Conservation (phyloP, 2,888 invertebrate species). For the Ophion slaviceki region DNA sequence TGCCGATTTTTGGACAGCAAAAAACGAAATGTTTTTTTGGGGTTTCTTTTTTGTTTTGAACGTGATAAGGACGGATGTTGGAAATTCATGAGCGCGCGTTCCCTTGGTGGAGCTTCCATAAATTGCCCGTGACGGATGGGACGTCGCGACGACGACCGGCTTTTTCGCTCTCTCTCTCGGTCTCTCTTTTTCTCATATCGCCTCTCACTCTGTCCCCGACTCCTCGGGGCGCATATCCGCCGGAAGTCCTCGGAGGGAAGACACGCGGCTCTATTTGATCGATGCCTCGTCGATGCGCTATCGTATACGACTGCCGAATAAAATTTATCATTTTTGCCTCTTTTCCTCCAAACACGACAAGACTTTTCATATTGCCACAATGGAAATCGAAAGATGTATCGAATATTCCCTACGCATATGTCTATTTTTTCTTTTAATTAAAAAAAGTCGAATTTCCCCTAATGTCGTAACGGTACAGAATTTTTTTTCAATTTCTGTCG, state of each 20-base stretch:
- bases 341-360: not conserved
- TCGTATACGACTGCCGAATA: not conserved
- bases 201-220: not conserved
- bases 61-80: not conserved
- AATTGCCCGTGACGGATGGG: conserved; percentile 64
- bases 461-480: not conserved
- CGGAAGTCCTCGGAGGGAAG: conserved; percentile 53
- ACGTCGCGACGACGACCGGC: conserved; percentile 47
- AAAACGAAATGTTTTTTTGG: not conserved
- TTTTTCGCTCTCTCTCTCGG: conserved; percentile 5
- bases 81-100: conserved; percentile 13
- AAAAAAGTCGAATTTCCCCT: not conserved
- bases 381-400: not conserved
- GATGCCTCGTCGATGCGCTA: conserved; percentile 35
- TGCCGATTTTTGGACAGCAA: not conserved
- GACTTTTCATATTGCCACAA: not conserved
- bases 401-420: no score
- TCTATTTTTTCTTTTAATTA: no score
- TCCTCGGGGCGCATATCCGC: conserved; percentile 58
- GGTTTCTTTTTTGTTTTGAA: not conserved
- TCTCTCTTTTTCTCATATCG: conserved; percentile 29
- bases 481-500: not conserved
- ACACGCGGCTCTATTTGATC: conserved; percentile 40
- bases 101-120: conserved; percentile 42
- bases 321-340: conserved; percentile 2